Base-by-base conservation (phyloP, 2,797 vertebrate species). In the Pygocentrus nattereri region DNA sequence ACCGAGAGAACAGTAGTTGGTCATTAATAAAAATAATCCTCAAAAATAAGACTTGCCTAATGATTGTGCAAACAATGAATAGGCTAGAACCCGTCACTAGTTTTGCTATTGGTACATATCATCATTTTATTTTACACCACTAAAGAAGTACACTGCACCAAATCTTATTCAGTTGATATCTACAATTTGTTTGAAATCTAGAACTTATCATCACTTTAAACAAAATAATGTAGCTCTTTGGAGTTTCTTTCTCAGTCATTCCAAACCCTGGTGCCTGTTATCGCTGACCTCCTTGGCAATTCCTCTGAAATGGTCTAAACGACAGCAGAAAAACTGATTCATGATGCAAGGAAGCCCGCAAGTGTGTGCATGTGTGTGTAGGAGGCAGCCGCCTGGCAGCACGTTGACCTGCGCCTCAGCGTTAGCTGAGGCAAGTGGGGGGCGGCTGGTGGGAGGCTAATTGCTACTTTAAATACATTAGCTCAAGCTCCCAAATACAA, bases 401-500 rank as follows among this genome's bases (percentile, higher is more conserved):
- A 87, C 92, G 92, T 88, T 92, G 90, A 92, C 91, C 91, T 87
- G 89, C 85, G 83, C 68, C 87, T 88, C 88, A 88, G 86, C 89
- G 85, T 74, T 86, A 62, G 79, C 84, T 74, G 85, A 87, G 90
- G 83, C 89, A 89, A 88, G 78, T 44, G 31, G 86, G 86, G 83
- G 85, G 89, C 86, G 88, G 86, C 88, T 58, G 85, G 85, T 88
- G 85, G 88, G 80, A 50, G 85, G 84, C 85, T 89, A 90, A 92
- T 92, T 91, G 88, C 84, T 79, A 27, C 85, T 82, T 88, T 94
- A 93, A 95, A 91, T 90, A 89, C 88, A 88, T 94, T 91, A 92
- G 87, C 67, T 65, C 90, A 86, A 83, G 81, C 87, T 87, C 87
- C 76, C 78, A 84, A 82, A 88, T 90, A 47, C 85, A 85, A 86